phyloP scores from a whole-genome alignment of 2,888 invertebrate genomes.

The Sphaerophoria rueppellii region DNA sequence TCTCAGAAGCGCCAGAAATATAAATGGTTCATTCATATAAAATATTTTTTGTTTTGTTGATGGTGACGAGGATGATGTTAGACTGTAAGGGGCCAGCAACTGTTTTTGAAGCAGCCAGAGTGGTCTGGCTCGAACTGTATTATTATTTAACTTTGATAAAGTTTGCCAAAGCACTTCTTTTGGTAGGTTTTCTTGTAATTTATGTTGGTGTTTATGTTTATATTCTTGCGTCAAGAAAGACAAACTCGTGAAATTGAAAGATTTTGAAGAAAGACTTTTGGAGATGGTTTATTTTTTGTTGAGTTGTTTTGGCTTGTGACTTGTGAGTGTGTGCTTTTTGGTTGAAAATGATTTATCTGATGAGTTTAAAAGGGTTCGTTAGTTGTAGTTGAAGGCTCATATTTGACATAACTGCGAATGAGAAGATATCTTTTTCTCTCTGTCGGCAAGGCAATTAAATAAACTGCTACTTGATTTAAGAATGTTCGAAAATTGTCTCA shows the following conservation, averaged over 20 bases:
- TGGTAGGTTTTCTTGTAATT: constrained; percentile 35
- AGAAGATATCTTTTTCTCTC: no score
- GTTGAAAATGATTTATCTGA: no score
- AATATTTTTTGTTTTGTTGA: constrained; percentile 38
- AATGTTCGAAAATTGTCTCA: no score
- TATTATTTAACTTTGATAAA: constrained; percentile 63
- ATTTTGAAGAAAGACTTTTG: constrained; percentile 1
- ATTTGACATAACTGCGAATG: no score
- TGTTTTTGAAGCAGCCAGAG: no score
- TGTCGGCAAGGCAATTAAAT: no score
- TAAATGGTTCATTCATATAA: constrained; percentile 13
- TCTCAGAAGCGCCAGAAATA: constrained; percentile 43
- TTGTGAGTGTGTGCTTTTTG: no score
- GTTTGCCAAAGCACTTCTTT: constrained; percentile 47
- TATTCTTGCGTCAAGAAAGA: constrained; percentile 20
- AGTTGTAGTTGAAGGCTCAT: no score
- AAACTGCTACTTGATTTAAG: no score
- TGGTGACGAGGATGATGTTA: constrained; percentile 63
- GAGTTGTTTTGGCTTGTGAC: no score
- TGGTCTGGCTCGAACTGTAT: constrained; percentile 29
- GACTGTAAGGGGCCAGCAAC: constrained; percentile 31
- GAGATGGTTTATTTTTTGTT: constrained; percentile 5
- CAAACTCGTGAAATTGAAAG: constrained; percentile 31
- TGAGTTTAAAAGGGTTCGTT: no score
- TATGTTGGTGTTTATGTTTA: constrained; percentile 50